A percentile compares a stretch with the other conserved stretches of the same genome.
Conservation (phyloP, 2,797 vertebrate genomes). For the Hozukius guyotensis region DNA sequence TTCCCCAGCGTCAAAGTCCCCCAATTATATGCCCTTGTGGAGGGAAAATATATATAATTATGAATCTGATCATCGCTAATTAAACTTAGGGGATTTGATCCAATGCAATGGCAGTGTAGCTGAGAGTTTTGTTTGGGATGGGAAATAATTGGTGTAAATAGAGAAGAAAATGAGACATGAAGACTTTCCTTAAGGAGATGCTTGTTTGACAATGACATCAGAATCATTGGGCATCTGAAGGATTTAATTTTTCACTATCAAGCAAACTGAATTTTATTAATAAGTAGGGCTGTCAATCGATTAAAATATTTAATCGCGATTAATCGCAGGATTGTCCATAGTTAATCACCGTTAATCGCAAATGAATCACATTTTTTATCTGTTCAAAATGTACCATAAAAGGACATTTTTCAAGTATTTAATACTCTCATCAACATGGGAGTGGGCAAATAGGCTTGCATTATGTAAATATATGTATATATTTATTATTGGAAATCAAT, state of each 20-base stretch:
- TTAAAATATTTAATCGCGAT: too few species aligned
- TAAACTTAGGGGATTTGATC: slow-evolving; percentile 78
- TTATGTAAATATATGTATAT: too few species aligned
- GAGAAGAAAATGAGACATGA: neutral
- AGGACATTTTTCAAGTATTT: too few species aligned
- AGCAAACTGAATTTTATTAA: neutral
- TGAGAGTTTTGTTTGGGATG: slow-evolving; percentile 49
- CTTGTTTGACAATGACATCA: slow-evolving; percentile 5
- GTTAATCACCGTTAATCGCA: too few species aligned
- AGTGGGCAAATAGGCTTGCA: too few species aligned
- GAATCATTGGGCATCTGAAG: neutral
- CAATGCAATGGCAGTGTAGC: slow-evolving; percentile 48
- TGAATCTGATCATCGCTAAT: slow-evolving; percentile 81
- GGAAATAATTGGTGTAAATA: slow-evolving; percentile 54
- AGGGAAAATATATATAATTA: slow-evolving; percentile 79
- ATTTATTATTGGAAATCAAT: too few species aligned
- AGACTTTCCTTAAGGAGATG: neutral
- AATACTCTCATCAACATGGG: too few species aligned
- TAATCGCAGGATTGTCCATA: too few species aligned
- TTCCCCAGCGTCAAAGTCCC: slow-evolving; percentile 57
- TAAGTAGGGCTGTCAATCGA: neutral
- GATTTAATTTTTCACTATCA: neutral
- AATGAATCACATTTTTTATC: too few species aligned
- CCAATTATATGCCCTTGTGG: slow-evolving; percentile 76
- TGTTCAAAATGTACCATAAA: too few species aligned